These are phyloP conservation scores for Megalurothrips usitatus DNA, from an alignment of 2,888 invertebrate genomes.

Conservation along the genomic window DNA sequence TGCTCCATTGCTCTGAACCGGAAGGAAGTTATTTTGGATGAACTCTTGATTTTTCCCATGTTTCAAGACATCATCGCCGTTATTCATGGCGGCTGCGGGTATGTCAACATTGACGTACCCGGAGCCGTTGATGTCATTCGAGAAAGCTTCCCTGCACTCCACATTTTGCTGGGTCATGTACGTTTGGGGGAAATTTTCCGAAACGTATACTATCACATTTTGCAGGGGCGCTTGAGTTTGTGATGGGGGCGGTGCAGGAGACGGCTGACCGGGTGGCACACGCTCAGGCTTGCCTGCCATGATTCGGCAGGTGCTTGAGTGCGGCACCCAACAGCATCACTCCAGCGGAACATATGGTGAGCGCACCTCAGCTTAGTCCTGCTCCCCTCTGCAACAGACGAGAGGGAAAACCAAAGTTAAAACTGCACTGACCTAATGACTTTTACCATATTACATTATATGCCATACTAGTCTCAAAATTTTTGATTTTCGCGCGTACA, in stretches of 20 bases:
- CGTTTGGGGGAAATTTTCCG: conserved; percentile 30
- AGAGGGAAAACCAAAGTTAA: background rate
- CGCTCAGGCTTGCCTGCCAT: conserved; percentile 36
- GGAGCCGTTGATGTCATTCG: conserved; percentile 29
- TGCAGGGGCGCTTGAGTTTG: conserved; percentile 29
- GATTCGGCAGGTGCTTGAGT: conserved; percentile 31
- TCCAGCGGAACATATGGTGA: conserved; percentile 22
- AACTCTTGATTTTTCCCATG: conserved; percentile 29
- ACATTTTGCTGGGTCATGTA: conserved; percentile 20
- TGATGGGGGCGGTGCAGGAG: conserved; percentile 28
- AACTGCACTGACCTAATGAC: background rate
- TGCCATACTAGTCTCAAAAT: too few species aligned
- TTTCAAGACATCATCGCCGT: conserved; percentile 31
- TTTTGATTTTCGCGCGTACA: too few species aligned
- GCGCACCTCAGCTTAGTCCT: conserved; percentile 10
- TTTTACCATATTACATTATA: too few species aligned
- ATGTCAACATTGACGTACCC: background rate
- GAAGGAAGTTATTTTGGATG: conserved; percentile 23
- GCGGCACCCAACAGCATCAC: conserved; percentile 33
- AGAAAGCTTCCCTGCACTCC: conserved; percentile 28
- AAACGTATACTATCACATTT: conserved; percentile 35
- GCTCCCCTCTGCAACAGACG: conserved; percentile 4
- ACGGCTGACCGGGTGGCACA: conserved; percentile 31
- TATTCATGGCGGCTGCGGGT: conserved; percentile 16
- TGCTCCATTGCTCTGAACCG: conserved; percentile 27